Base-by-base conservation (phyloP, 2,888 invertebrate species). In the Melipona beecheii region DNA sequence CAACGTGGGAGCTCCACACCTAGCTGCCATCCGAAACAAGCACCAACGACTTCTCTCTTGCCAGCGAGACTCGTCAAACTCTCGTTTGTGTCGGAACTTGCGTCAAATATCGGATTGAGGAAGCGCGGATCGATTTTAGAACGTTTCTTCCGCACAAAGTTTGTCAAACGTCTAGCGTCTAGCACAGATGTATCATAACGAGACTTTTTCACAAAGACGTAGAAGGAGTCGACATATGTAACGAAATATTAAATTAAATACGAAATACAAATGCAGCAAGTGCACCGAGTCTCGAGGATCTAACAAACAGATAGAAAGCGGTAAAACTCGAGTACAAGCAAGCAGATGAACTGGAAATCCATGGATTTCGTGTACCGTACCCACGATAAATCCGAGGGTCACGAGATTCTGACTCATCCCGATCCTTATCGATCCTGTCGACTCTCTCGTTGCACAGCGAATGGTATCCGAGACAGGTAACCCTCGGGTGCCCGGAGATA, bases 1-100 rank as follows among this genome's bases (percentile, higher is more conserved):
- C 89, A 91, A 91, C 92, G 91, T 92, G 92, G 91, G 92, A 92
- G 91, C 92, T 82, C 81, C 89, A 87, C 90, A 84, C 88, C 91
- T 90, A 90, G n/a, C n/a, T 90, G 88, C 91, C 91, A 89, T 90
- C 89, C 90, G 65, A 77, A 77, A 73, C 77, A 68, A 60, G 60
- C 75, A 56, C 79, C 50, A 58, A 24, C n/a, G 27, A 56, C 43
- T 52, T 36, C 49, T 75, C 36, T 50, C 73, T 6, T 60, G n/a
- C 19, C 19, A 50, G 11, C 11, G 36, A 36, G 36, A 36, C 36
- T 9, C 9, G 27, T 27, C 52, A 3, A 6, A 71, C 50, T 64
- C 43, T 21, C 66, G 52, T 24, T 75, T 43, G 24, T 49, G 15
- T 62, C 60, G 43, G 36, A 60, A 68, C 70, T 76, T 62, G 52